Evolutionary conservation across 2,888 invertebrate species (phyloP).

Genomic region (Noctua pronuba): DNA sequence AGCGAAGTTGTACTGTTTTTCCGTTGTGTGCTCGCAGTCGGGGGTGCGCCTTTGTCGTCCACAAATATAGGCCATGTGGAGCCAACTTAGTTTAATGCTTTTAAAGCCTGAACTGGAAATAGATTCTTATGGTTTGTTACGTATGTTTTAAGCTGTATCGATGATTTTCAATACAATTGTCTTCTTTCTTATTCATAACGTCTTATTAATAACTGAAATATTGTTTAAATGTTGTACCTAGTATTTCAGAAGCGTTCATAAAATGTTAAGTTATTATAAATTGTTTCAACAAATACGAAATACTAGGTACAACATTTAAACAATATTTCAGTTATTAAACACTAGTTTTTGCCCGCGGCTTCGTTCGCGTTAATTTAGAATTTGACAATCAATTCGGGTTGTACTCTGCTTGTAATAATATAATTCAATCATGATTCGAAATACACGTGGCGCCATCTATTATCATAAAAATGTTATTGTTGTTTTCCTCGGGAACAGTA

Average conservation of each 20-base stretch:
- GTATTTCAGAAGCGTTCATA: neutral
- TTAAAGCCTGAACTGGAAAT: constrained; percentile 58
- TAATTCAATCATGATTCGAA: too few species aligned
- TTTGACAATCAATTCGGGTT: too few species aligned
- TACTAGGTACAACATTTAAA: too few species aligned
- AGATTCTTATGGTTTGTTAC: constrained; percentile 24
- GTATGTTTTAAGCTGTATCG: constrained; percentile 4
- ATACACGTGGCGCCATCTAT: too few species aligned
- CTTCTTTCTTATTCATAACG: neutral
- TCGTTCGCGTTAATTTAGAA: too few species aligned
- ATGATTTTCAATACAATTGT: constrained; percentile 2
- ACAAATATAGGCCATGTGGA: constrained; percentile 57
- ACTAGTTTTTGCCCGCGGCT: too few species aligned
- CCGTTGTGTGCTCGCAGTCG: constrained; percentile 36
- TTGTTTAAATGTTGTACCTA: neutral
- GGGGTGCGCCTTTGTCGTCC: constrained; percentile 55
- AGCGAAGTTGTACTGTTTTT: constrained; percentile 54
- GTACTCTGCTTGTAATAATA: too few species aligned
- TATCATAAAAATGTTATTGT: too few species aligned
- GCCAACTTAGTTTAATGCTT: constrained; percentile 51
- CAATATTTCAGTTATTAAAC: too few species aligned
- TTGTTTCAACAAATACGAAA: neutral
- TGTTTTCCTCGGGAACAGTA: too few species aligned
- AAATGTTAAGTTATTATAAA: neutral
- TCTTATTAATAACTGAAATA: neutral